Base-by-base conservation (phyloP, 2,797 vertebrate genomes). In the Otolemur crassicaudatus region DNA sequence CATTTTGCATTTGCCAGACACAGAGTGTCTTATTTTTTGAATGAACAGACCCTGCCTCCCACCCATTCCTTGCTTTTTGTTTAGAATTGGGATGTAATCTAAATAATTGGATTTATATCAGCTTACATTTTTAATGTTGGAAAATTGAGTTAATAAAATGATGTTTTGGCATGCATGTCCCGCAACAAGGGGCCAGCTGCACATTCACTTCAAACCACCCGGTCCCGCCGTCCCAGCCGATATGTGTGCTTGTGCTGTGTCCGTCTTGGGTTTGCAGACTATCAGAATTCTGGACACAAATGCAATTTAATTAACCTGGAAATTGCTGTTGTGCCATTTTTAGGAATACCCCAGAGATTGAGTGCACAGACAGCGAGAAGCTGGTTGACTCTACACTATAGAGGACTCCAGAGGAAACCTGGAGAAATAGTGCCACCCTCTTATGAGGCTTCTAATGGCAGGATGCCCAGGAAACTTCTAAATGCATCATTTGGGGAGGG, bases 91-190 rank as follows among this genome's bases (percentile, higher is more conserved):
- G 87, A 73, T 27, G 5, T 91, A 43, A 95, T 93, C 76, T 94
- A 97, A 98, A 96, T 98, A 98, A 98, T 97, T 98, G 96, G 97
- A 92, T 98, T 98, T 98, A 94, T 96, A 95, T 96, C 92, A 89
- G 97, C 93, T 97, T 96, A 73, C 6, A 46, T 82, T 96, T 98
- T 98, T 98, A 88, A 85, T 97, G 96, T 94, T 97, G 34, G 92
- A 90, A n/a, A 96, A 79, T 4, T 65, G 83, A 95, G 84, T 97
- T 97, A 76, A 96, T 97, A 97, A 96, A 94, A 90, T 11, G 37
- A 63, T 93, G 67, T 77, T 94, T 97, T 93, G 94, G 85, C 90
- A 53, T 53, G 40, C 60, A 12, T 0, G 5, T 63, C 63, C 93
- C 69, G 92, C 97, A 58, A 34, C 4, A 67, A 93, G 95, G 67